These are phyloP conservation scores for Drosophila lacicola DNA, from an alignment of 2,888 invertebrate genomes.

Conservation along the genomic window DNA sequence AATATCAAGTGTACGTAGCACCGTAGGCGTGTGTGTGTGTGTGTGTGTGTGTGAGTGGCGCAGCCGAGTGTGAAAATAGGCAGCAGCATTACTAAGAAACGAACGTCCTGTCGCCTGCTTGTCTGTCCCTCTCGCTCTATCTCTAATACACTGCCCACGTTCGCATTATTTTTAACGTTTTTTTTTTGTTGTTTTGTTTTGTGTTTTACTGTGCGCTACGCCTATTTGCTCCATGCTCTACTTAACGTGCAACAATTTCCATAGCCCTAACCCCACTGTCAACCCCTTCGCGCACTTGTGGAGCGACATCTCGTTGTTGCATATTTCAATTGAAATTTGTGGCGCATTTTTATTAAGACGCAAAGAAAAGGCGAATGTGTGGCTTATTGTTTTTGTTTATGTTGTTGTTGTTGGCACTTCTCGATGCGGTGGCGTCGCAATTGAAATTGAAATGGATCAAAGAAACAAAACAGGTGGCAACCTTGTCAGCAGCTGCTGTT, in stretches of 20 bases:
- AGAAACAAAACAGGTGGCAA: conserved; percentile 65
- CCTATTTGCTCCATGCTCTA: conserved; percentile 72
- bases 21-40: conserved; percentile 4
- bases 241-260: conserved; percentile 75
- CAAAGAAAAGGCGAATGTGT: conserved; percentile 41
- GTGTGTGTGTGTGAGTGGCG: conserved; percentile 25
- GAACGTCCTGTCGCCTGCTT: conserved; percentile 56
- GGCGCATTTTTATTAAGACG: conserved; percentile 71
- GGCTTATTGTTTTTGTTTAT: conserved; percentile 54
- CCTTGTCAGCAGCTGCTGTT: conserved; percentile 53
- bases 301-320: conserved; percentile 50
- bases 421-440: conserved; percentile 23
- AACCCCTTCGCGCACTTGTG: conserved; percentile 28
- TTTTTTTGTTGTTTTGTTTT: conserved; percentile 27
- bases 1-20: conserved; percentile 48
- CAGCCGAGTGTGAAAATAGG: conserved; percentile 63
- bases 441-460: conserved; percentile 44
- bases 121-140: conserved; percentile 26
- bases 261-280: conserved; percentile 14
- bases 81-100: conserved; percentile 44
- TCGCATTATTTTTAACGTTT: conserved; percentile 55
- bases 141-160: conserved; percentile 40
- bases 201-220: conserved; percentile 34
- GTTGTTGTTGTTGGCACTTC: conserved; percentile 24
- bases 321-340: conserved; percentile 76